Evolutionary conservation across 2,113 vertebrate species (phyloP).

Genomic region (Hiodon tergisus): DNA sequence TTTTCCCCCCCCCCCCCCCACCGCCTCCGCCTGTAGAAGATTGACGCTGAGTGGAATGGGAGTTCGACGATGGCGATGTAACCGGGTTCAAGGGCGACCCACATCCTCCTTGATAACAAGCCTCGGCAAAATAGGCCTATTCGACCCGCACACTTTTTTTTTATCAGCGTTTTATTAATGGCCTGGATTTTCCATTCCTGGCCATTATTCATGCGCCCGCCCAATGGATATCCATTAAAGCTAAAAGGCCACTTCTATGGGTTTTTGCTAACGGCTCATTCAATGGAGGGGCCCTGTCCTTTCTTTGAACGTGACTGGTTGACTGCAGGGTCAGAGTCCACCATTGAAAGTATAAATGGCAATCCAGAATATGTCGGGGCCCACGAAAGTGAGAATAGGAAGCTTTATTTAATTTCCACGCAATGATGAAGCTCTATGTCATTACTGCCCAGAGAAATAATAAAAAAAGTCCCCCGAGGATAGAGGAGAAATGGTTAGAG

Average conservation of each 20-base stretch:
- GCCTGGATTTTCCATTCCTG: constrained; percentile 5
- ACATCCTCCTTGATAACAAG: constrained; percentile 2
- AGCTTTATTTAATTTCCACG: too few relatives aligned
- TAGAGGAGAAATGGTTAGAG: too few relatives aligned
- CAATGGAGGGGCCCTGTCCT: neutral
- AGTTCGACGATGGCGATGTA: neutral
- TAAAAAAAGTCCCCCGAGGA: too few relatives aligned
- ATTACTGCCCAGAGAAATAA: too few relatives aligned
- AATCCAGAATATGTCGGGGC: too few relatives aligned
- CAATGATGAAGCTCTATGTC: too few relatives aligned
- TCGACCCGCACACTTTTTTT: neutral
- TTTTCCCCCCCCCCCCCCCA: too few relatives aligned
- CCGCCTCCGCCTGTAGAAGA: neutral
- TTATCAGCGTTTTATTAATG: constrained; percentile 22
- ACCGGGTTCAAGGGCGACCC: constrained; percentile 7
- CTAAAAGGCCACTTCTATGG: constrained; percentile 5
- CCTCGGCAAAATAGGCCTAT: neutral
- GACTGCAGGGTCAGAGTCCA: too few relatives aligned
- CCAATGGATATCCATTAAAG: constrained; percentile 1
- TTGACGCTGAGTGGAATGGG: neutral
- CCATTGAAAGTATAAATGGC: too few relatives aligned
- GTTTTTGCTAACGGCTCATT: neutral
- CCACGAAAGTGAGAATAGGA: too few relatives aligned
- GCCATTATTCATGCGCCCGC: constrained; percentile 9
- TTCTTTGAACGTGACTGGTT: too few relatives aligned